phyloP scores from a whole-genome alignment of 2,797 vertebrate genomes.

The Oophaga sylvatica region DNA sequence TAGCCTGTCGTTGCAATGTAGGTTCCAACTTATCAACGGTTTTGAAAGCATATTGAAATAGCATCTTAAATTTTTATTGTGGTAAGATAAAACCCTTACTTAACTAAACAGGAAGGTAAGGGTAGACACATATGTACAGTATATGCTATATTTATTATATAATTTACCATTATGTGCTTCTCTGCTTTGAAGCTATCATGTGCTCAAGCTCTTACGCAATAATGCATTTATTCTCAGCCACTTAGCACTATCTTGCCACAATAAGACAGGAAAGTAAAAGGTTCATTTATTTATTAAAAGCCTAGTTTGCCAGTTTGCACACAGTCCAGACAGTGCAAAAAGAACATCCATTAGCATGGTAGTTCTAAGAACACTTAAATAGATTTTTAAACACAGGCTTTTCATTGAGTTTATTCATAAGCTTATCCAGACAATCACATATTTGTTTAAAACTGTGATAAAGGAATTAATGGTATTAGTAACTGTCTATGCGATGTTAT shows the following conservation, averaged over 20 bases:
- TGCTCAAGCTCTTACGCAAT: conserved; percentile 3
- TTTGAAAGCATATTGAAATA: no score
- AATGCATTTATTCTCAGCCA: not conserved
- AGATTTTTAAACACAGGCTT: not conserved
- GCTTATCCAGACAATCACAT: not conserved
- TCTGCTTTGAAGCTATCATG: not conserved
- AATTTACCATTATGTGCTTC: not conserved
- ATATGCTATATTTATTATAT: not conserved
- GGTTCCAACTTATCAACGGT: no score
- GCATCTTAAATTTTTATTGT: no score
- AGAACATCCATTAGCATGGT: conserved; percentile 1
- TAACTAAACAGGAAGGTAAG: no score
- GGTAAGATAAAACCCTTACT: no score
- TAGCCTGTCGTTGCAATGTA: no score
- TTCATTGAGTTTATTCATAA: not conserved
- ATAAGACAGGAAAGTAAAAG: not conserved
- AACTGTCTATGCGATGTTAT: not conserved
- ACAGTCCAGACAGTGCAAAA: not conserved
- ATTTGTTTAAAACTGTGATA: not conserved
- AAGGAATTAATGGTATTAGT: not conserved
- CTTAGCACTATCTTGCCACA: not conserved
- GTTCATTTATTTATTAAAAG: conserved; percentile 1
- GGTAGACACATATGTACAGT: no score
- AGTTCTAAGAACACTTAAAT: not conserved
- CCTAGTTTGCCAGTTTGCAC: not conserved